Evolutionary conservation across 1,140 invertebrate species (phyloP), one percentile per base, ranked within the genome.

Genomic region (Steinernema khuongi): DNA sequence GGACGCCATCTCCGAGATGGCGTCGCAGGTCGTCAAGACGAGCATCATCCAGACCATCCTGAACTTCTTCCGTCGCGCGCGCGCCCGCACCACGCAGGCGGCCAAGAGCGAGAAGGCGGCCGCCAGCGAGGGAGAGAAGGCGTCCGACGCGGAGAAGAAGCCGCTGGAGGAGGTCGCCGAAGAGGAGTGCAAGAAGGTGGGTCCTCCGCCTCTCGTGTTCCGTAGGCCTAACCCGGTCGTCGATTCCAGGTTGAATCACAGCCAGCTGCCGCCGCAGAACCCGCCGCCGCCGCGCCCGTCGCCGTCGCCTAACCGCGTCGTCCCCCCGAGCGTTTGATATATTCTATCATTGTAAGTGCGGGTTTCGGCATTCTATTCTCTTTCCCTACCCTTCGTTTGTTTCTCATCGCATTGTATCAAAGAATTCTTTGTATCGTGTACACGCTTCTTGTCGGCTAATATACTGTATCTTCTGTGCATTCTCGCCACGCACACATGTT

Each of bases 61-160:
- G 14, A 67, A 68, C 44, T 79, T 80, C 77, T 80, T 80, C 77
- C 76, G 70, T 41, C 60, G 75, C 32, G 73, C 72, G 69, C 17
- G 22, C 26, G 41, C 70, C n/a, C 71, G 44, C 32, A 44, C 74
- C 33, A 75, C 73, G 19, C 22, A 67, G 32, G 19, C 18, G 22
- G 60, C 36, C 30, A 74, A 74, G 30, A 29, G 29, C 22, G 71
- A 43, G 68, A 71, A 78, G 75, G 60, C 77, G 22, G 74, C 75
- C 28, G 75, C 60, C 29, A 30, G 31, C 67, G 44, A 28, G 7
- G 73, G 50, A 60, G 30, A 77, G 28, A 68, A 78, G 31, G 41
- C 29, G n/a, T 68, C 19, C 26, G 74, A 44, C 26, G 26, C 26
- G 14, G 50, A 74, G 70, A 50, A 43, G 18, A 31, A 74, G 72